Conservation (phyloP, 1,140 invertebrate species). For the Drusus annulatus region DNA sequence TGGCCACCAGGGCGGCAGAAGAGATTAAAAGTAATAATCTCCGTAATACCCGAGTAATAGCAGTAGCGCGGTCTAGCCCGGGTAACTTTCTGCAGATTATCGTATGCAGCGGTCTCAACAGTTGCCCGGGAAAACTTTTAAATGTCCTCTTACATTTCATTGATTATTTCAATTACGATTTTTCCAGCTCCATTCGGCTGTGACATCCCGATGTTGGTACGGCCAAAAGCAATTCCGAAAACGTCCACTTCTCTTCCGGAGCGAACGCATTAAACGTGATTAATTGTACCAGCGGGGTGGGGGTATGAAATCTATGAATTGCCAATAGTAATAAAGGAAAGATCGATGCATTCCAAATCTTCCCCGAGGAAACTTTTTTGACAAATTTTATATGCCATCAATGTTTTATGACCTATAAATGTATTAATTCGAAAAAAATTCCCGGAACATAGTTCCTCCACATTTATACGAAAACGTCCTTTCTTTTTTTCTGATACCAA, state of each 20-base stretch:
- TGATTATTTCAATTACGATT: slow-evolving; percentile 55
- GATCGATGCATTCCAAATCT: slow-evolving; percentile 7
- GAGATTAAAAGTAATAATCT: slow-evolving; percentile 60
- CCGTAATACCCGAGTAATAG: slow-evolving; percentile 57
- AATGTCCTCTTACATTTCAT: slow-evolving; percentile 52
- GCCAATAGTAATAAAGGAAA: slow-evolving; percentile 42
- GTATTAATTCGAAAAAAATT: too few species aligned
- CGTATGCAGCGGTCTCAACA: slow-evolving; percentile 49
- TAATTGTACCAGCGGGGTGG: slow-evolving; percentile 17
- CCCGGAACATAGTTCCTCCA: too few species aligned
- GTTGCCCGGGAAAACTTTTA: slow-evolving; percentile 40
- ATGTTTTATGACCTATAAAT: too few species aligned
- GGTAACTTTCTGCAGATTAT: slow-evolving; percentile 58
- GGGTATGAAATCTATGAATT: slow-evolving; percentile 42
- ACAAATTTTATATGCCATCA: background rate
- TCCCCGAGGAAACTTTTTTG: background rate
- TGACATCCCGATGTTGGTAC: slow-evolving; percentile 38
- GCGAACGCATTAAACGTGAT: slow-evolving; percentile 46
- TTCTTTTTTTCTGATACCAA: too few species aligned
- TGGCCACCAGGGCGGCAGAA: slow-evolving; percentile 50
- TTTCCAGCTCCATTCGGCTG: slow-evolving; percentile 38
- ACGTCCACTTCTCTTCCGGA: slow-evolving; percentile 40
- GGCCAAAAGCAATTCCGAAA: slow-evolving; percentile 45
- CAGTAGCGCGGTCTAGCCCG: slow-evolving; percentile 37
- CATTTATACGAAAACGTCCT: too few species aligned